phyloP scores from a whole-genome alignment of 37 sponge, comb jelly and placozoan species.

The Oopsacas minuta region DNA sequence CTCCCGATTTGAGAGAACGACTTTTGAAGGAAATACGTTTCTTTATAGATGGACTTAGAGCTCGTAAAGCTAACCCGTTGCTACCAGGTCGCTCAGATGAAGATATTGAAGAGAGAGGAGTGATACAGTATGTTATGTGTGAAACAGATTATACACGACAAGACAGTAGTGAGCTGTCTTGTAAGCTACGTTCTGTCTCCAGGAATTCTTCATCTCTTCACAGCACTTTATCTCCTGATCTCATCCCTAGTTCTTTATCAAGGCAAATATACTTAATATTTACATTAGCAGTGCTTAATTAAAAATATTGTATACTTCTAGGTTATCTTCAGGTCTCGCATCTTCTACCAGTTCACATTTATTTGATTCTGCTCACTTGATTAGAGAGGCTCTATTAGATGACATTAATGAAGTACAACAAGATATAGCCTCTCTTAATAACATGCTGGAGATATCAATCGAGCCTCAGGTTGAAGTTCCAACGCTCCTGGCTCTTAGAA shows the following conservation, averaged over 20 bases:
- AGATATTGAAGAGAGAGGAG: not conserved
- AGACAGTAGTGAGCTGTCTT: not conserved
- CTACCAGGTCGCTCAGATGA: not conserved
- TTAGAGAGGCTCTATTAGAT: not conserved
- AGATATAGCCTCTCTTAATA: not conserved
- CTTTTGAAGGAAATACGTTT: constrained; percentile 5
- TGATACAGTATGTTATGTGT: constrained; percentile 6
- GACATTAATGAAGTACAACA: constrained; percentile 5
- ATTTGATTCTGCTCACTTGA: not conserved
- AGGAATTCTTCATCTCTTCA: not conserved
- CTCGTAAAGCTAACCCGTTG: not conserved
- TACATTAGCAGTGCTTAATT: too few relatives aligned
- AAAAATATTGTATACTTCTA: not conserved
- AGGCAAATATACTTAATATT: not conserved
- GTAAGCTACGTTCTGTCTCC: not conserved
- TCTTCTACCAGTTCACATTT: not conserved
- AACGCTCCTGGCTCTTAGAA: not conserved
- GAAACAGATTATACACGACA: not conserved
- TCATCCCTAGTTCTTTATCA: not conserved
- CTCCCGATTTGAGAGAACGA: not conserved
- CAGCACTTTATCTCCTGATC: not conserved
- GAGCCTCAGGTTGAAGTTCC: not conserved
- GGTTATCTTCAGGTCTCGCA: not conserved
- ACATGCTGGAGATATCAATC: not conserved
- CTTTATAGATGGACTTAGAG: not conserved